A percentile compares a stretch with the other conserved stretches of the same genome.
These are phyloP conservation scores for Zootoca vivipara DNA, from an alignment of 2,113 vertebrate species.

Conservation along the genomic window DNA sequence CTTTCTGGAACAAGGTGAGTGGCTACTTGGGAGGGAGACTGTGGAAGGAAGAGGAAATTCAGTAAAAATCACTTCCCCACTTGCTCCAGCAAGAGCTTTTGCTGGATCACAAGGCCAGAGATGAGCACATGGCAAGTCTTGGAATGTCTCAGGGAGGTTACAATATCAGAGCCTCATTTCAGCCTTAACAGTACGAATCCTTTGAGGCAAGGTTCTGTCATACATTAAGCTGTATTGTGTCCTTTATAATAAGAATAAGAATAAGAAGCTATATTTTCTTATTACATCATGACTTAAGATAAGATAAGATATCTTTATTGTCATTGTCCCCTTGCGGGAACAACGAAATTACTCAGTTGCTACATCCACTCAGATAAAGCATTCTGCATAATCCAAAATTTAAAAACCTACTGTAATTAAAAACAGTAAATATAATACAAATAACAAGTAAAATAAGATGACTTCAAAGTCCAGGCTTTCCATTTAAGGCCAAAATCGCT, in stretches of 20 bases:
- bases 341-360: too few species aligned
- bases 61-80: background rate
- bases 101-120: background rate
- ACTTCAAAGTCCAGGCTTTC: too few species aligned
- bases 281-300: background rate
- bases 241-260: conserved; percentile 1
- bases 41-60: background rate
- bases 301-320: too few species aligned
- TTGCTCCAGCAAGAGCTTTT: background rate
- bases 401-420: too few species aligned
- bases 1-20: background rate
- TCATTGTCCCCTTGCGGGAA: too few species aligned
- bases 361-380: too few species aligned
- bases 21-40: too few species aligned
- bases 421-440: too few species aligned
- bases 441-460: too few species aligned
- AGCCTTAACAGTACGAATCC: background rate
- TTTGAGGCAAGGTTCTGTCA: background rate
- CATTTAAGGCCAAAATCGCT: too few species aligned
- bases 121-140: rapidly evolving
- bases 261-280: background rate
- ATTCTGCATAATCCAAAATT: too few species aligned
- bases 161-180: background rate
- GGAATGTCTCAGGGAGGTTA: background rate
- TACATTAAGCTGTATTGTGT: background rate